Evolutionary conservation across 2,888 invertebrate genomes (phyloP), one percentile per base, ranked within the genome.

Genomic region (Megamerina dolium): DNA sequence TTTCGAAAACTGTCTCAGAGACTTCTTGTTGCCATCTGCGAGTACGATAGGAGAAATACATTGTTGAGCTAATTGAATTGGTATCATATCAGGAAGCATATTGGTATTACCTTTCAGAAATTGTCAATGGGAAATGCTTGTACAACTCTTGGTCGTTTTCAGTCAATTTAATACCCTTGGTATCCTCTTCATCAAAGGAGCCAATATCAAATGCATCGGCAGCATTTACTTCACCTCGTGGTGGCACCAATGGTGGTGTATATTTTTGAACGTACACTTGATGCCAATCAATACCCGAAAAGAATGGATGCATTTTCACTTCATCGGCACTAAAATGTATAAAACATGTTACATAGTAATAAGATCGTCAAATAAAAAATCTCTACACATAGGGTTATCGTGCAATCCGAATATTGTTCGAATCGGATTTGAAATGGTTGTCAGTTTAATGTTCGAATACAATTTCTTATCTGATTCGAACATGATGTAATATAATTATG

Each of bases 121-220:
- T 96, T 52, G 95, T 94, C 58, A 99, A 79, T 42, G 97, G 93
- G 75, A 99, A 99, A 74, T 97, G 93, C 74, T 94, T 94, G 75
- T 99, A 99, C 56, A 97, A 78, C 64, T 96, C 97, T 74, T 96
- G 96, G 75, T 99, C 99, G 3, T 90, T 81, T 59, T 99, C 99
- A 4, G 92, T 89, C 62, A 99, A 73, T 79, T 96, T 96, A 61
- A 97, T 96, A 51, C 97, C 97, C 73, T 99, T 99, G 21, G 97
- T 97, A 69, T 99, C 99, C 71, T 99, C 99, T 68, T 99, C 99
- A 67, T 99, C 99, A 73, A 99, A 99, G 54, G 96, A 96, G 51
- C 99, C 99, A 65, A 99, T 99, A 70, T 97, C 97, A 73, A 99
- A 99, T 19, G 99, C 99, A 73, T 99, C 99, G 1, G 99, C 99